Conservation (phyloP, 2,113 vertebrate genomes). For the Puffinus mauretanicus region DNA sequence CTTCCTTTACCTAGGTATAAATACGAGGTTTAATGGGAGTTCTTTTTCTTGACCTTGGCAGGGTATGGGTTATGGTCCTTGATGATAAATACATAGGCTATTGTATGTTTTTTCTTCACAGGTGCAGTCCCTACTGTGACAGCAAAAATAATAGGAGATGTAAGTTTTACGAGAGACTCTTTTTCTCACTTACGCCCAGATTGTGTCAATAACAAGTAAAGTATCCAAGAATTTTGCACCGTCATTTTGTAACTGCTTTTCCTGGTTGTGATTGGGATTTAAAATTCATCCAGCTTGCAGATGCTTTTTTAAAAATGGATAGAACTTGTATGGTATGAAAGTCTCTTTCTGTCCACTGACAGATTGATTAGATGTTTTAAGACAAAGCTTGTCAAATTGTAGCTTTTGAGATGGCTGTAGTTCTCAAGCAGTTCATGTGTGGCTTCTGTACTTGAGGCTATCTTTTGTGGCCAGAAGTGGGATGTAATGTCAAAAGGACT, state of each 20-base stretch:
- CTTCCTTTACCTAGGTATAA: background rate
- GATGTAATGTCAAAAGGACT: background rate
- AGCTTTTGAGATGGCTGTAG: background rate
- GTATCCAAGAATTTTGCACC: background rate
- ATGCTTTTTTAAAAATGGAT: background rate
- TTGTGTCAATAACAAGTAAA: constrained; percentile 22
- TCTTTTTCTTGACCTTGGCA: background rate
- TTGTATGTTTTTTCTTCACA: constrained; percentile 59
- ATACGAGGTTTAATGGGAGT: background rate
- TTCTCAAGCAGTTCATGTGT: background rate
- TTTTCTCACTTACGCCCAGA: constrained; percentile 4
- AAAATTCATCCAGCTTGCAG: background rate
- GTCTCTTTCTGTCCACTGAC: background rate
- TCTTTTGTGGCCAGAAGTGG: background rate
- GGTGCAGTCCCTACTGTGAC: constrained; percentile 89
- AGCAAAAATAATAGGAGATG: constrained; percentile 91
- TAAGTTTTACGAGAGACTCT: constrained; percentile 74
- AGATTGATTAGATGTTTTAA: background rate
- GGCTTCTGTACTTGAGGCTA: background rate
- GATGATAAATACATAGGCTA: constrained; percentile 11
- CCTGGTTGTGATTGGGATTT: background rate
- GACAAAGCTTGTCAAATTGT: background rate
- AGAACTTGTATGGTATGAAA: background rate
- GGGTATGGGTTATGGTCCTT: background rate
- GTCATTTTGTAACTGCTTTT: background rate